Percentiles rank a stretch among this genome's conserved stretches.
Evolutionary conservation across 2,888 invertebrate genomes (phyloP).

Genomic region (Cheilosia vernalis): DNA sequence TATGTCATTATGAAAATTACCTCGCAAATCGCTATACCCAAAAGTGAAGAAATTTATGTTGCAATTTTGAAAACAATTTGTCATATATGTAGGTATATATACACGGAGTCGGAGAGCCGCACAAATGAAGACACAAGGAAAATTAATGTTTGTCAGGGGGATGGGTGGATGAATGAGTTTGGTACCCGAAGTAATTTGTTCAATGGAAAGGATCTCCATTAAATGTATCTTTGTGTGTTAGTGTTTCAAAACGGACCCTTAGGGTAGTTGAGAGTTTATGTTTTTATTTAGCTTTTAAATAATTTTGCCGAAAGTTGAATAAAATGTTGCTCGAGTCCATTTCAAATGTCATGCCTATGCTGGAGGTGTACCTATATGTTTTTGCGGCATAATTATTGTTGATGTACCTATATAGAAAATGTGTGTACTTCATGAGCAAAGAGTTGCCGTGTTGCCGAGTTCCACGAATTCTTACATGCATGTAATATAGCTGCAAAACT

Average conservation of each 20-base stretch:
- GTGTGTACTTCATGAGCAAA: no score
- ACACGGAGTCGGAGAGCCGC: not conserved
- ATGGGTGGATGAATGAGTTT: constrained; percentile 19
- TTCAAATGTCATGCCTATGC: no score
- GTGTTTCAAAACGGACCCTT: no score
- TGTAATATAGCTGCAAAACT: no score
- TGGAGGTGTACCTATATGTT: no score
- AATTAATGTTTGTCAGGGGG: not conserved
- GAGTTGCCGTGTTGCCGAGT: no score
- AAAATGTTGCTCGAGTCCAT: no score
- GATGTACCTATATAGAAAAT: no score
- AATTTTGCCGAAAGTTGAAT: not conserved
- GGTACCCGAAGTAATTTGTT: constrained; percentile 33
- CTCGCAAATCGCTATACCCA: constrained; percentile 14
- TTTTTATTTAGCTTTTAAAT: not conserved
- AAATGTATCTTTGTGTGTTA: not conserved
- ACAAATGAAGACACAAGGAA: not conserved
- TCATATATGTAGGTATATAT: constrained; percentile 7
- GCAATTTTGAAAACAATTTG: constrained; percentile 42
- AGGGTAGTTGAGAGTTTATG: no score
- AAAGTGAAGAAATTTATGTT: constrained; percentile 32
- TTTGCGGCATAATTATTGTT: no score
- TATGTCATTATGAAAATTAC: constrained; percentile 58
- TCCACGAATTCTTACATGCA: no score
- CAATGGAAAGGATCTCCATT: constrained; percentile 13